Conservation (phyloP, 2,888 invertebrate species). For the Homarus gammarus region DNA sequence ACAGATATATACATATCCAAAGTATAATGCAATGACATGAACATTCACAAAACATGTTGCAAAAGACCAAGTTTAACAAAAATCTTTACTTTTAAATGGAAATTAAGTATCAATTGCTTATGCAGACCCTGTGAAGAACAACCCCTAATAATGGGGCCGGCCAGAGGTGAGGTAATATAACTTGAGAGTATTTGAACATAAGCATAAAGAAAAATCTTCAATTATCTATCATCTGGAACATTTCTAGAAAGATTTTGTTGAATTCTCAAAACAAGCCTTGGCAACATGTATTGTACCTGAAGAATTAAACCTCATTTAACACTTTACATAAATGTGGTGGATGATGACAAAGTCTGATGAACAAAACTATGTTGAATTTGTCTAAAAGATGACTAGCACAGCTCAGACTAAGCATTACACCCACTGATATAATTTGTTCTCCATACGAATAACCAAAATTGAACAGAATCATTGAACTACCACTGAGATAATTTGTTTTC, state of each 20-base stretch:
- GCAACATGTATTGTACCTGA: too few species aligned
- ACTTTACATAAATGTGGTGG: not conserved
- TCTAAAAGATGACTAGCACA: not conserved
- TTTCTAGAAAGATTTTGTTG: too few species aligned
- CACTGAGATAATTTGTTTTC: too few species aligned
- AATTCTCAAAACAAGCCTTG: too few species aligned
- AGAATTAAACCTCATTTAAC: too few species aligned
- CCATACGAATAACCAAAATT: too few species aligned
- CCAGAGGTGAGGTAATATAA: constrained; percentile 8
- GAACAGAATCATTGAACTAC: too few species aligned
- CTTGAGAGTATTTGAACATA: not conserved
- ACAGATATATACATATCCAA: not conserved
- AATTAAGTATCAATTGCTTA: not conserved
- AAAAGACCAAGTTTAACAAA: not conserved
- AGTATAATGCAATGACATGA: not conserved
- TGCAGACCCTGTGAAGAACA: constrained; percentile 7
- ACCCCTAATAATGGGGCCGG: not conserved
- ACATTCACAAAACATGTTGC: not conserved
- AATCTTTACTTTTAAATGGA: not conserved
- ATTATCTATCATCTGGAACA: not conserved
- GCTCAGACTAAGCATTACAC: not conserved
- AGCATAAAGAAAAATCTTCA: not conserved
- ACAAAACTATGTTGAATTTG: not conserved
- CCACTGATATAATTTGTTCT: too few species aligned
- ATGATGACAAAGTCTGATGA: not conserved